Percentiles rank a stretch among this genome's conserved stretches.
These are phyloP conservation scores for Caenorhabditis sulstoni DNA, from an alignment of 2,888 invertebrate genomes.

Conservation along the genomic window DNA sequence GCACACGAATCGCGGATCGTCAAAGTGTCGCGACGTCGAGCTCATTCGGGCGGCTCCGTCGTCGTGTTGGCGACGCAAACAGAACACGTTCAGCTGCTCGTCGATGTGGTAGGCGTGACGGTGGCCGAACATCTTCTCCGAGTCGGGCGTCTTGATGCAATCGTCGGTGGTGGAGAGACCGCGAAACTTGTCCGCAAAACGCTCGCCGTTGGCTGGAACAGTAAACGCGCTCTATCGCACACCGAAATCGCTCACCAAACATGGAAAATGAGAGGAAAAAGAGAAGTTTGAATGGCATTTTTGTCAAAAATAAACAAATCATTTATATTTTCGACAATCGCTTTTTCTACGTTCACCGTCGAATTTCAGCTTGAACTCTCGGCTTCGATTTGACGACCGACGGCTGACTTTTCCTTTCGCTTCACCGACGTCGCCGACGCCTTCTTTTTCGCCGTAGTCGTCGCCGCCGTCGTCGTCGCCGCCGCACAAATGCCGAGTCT, in stretches of 20 bases:
- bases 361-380: too few relatives aligned
- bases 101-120: constrained; percentile 17
- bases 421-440: too few relatives aligned
- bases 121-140: constrained; percentile 22
- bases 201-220: neutral
- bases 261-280: neutral
- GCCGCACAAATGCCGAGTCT: too few relatives aligned
- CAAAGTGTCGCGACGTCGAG: constrained; percentile 45
- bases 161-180: constrained; percentile 28
- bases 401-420: too few relatives aligned
- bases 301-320: too few relatives aligned
- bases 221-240: too few relatives aligned
- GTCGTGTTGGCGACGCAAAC: constrained; percentile 31
- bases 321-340: too few relatives aligned
- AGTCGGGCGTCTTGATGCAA: constrained; percentile 16
- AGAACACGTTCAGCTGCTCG: constrained; percentile 34
- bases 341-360: too few relatives aligned
- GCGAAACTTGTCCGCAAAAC: constrained; percentile 19
- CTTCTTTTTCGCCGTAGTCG: too few relatives aligned
- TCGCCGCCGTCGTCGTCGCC: too few relatives aligned
- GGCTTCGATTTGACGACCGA: too few relatives aligned
- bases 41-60: constrained; percentile 17
- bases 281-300: too few relatives aligned
- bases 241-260: neutral
- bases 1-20: constrained; percentile 55